Conservation (phyloP, 2,888 invertebrate genomes). For the Diloba caeruleocephala region DNA sequence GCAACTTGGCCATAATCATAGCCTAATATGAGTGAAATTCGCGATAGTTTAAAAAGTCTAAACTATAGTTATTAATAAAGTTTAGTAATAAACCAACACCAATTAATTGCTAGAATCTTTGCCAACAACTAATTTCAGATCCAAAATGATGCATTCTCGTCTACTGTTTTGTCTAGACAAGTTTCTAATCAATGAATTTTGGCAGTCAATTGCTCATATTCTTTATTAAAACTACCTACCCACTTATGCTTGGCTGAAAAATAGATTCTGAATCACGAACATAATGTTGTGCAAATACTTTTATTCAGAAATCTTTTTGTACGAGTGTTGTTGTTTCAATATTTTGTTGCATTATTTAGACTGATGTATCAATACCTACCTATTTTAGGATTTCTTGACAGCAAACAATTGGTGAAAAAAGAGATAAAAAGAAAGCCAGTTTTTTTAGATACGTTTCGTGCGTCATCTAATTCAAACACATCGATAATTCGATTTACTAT, state of each 20-base stretch:
- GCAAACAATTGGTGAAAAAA: constrained; percentile 26
- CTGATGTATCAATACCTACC: background rate
- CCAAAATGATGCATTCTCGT: constrained; percentile 38
- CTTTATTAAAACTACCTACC: constrained; percentile 42
- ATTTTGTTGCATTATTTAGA: too few relatives aligned
- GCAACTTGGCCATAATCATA: too few relatives aligned
- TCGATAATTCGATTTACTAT: constrained; percentile 10
- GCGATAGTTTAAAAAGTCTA: too few relatives aligned
- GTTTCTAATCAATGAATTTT: constrained; percentile 63
- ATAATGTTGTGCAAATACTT: too few relatives aligned
- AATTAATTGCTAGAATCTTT: constrained; percentile 14
- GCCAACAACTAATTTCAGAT: constrained; percentile 39
- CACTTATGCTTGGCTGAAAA: constrained; percentile 39
- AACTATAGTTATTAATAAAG: background rate
- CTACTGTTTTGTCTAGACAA: constrained; percentile 62
- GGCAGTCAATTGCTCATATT: constrained; percentile 58
- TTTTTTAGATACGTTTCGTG: too few relatives aligned
- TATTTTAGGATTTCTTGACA: background rate
- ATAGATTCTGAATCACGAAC: constrained; percentile 38
- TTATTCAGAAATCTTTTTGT: constrained; percentile 13
- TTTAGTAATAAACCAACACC: background rate
- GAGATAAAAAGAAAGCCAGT: too few relatives aligned
- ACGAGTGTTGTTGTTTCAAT: background rate
- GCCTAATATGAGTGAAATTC: too few relatives aligned
- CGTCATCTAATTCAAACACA: too few relatives aligned